A percentile compares a stretch with the other conserved stretches of the same genome.
Evolutionary conservation across 2,888 invertebrate genomes (phyloP).

Genomic region (Antitype chi): DNA sequence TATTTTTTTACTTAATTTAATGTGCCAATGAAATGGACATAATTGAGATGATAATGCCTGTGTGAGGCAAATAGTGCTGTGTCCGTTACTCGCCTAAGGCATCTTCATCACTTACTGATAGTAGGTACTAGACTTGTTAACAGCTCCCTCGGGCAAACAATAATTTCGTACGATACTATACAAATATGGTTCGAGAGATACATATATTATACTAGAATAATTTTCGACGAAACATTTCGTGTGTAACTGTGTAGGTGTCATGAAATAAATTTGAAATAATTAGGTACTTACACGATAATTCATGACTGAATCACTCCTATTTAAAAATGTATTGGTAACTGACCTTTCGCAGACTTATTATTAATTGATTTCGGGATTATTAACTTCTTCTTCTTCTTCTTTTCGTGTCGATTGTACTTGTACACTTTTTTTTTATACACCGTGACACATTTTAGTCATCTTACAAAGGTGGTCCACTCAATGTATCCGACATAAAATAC

Average conservation of each 20-base stretch:
- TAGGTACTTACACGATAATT: constrained; percentile 5
- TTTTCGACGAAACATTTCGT: background rate
- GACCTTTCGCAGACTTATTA: background rate
- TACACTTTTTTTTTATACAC: too few species aligned
- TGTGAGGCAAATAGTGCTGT: constrained; percentile 40
- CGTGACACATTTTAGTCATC: too few species aligned
- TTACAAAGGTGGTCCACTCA: too few species aligned
- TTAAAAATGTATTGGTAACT: too few species aligned
- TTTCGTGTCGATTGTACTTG: too few species aligned
- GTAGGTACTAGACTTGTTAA: constrained; percentile 35
- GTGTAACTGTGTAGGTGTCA: constrained; percentile 47
- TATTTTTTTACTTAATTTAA: constrained; percentile 60
- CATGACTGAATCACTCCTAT: constrained; percentile 4
- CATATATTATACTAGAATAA: constrained; percentile 36
- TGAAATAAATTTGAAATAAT: constrained; percentile 42
- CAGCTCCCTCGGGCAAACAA: constrained; percentile 43
- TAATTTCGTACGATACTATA: constrained; percentile 41
- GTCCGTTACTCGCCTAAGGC: constrained; percentile 50
- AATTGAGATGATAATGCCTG: constrained; percentile 49
- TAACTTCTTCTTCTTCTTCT: too few species aligned
- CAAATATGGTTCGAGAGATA: constrained; percentile 50
- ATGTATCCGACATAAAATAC: too few species aligned
- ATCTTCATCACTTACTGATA: constrained; percentile 59
- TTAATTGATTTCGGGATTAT: too few species aligned
- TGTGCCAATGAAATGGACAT: constrained; percentile 54